Evolutionary conservation across 2,797 vertebrate species (phyloP), one percentile per base, ranked within the genome.

Genomic region (Knipowitschia caucasica): DNA sequence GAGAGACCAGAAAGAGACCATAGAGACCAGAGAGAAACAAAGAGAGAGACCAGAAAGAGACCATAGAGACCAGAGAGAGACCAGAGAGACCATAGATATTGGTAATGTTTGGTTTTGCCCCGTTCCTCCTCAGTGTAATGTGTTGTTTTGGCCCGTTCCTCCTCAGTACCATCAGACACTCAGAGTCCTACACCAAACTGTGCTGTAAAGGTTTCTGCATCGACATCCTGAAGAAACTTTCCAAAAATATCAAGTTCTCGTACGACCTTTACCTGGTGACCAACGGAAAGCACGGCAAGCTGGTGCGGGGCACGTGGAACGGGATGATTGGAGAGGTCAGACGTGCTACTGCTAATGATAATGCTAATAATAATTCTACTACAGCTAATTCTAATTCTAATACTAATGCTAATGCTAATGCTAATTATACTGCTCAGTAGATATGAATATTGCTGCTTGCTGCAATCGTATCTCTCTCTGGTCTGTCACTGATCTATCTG

Each of bases 171-270:
- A 77, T 89, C 0, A 88, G 92, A 7, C 87, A 93, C 0, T 69
- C 89, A 0, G 93, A 96, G 64, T 91, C 95, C 21, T 98, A 98
- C 86, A 94, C 92, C 78, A 99, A 99, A 72, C 88, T 98, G 33
- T 99, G 97, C 84, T 99, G 97, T 65, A 99, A 99, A 71, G 97
- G 97, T 21, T 99, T 99, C 90, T 99, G 97, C 86, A 99, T 99
- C 0, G 97, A 99, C 83, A 98, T 96, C 81, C 90, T 99, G 59
- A 99, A 99, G 91, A 99, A 97, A 75, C 78, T 99, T 62, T 95
- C 97, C 59, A 93, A 92, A 62, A 87, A 79, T 2, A 94, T 99
- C 69, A 98, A 93, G 87, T 99, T 99, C 87, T 97, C 96, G 69
- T 99, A 98, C 0, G 95, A 99, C 83, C 94, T 99, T 63, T 99